phyloP scores from a whole-genome alignment of 2,797 vertebrate species.

The Urophycis tenuis region DNA sequence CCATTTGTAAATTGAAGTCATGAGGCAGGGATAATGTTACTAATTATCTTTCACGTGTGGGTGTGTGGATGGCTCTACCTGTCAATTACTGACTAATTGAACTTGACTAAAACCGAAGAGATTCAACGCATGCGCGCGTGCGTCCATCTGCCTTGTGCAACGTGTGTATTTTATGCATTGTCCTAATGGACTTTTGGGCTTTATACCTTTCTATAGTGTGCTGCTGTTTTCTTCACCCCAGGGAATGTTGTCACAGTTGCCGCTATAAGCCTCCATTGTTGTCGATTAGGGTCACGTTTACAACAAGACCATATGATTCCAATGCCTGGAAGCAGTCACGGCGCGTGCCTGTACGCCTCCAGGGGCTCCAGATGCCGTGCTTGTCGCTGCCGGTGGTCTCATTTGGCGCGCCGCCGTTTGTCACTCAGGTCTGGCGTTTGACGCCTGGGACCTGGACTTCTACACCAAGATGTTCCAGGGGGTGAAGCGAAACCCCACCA shows the following conservation, averaged over 20 bases:
- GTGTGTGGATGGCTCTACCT: background rate
- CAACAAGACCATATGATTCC: background rate
- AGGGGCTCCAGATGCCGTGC: too few species aligned
- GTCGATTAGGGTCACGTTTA: background rate
- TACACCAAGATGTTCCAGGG: conserved; percentile 81
- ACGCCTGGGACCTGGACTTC: conserved; percentile 87
- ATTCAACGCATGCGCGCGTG: background rate
- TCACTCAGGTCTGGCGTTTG: conserved; percentile 80
- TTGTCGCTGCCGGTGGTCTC: too few species aligned
- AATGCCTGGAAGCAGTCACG: too few species aligned
- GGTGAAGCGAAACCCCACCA: conserved; percentile 81
- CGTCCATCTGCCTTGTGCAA: background rate
- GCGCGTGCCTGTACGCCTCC: too few species aligned
- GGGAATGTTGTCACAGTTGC: background rate
- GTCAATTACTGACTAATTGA: background rate
- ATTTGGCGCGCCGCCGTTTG: background rate
- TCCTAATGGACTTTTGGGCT: background rate
- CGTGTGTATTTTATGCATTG: background rate
- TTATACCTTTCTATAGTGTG: background rate
- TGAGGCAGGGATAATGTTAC: conserved; percentile 44
- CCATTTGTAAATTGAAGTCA: conserved; percentile 59
- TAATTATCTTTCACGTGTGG: conserved; percentile 48
- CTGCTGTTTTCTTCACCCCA: background rate
- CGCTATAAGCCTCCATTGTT: background rate
- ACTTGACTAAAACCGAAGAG: background rate